Evolutionary conservation across 2,113 vertebrate species (phyloP).

Genomic region (Hoplias malabaricus): DNA sequence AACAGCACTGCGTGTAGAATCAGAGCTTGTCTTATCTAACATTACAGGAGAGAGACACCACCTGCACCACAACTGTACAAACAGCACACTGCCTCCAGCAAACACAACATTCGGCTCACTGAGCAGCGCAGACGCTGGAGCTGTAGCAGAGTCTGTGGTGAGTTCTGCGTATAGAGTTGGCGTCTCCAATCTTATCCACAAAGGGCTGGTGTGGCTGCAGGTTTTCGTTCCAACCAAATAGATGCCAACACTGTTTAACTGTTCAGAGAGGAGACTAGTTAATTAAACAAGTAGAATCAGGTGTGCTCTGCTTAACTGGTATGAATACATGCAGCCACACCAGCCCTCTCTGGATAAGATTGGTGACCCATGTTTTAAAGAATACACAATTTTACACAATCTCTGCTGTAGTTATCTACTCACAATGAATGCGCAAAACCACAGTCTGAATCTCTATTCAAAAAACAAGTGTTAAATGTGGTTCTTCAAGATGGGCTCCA

Average conservation of each 20-base stretch:
- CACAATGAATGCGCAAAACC: background rate
- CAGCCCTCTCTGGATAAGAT: too few relatives aligned
- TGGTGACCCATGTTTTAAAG: too few relatives aligned
- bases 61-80: background rate
- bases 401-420: too few relatives aligned
- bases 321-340: too few relatives aligned
- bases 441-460: background rate
- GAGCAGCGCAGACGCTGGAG: background rate
- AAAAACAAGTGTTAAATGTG: background rate
- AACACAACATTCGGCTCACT: background rate
- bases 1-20: constrained; percentile 51
- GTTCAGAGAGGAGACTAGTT: too few relatives aligned
- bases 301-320: too few relatives aligned
- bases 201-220: too few relatives aligned
- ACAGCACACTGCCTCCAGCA: background rate
- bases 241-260: too few relatives aligned
- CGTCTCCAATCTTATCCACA: too few relatives aligned
- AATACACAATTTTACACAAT: background rate
- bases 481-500: background rate
- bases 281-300: too few relatives aligned
- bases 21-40: background rate
- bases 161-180: background rate
- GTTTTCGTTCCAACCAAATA: too few relatives aligned
- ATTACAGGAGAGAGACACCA: background rate
- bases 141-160: background rate